Base-by-base conservation (phyloP, 2,888 invertebrate species). In the Tigriopus californicus region DNA sequence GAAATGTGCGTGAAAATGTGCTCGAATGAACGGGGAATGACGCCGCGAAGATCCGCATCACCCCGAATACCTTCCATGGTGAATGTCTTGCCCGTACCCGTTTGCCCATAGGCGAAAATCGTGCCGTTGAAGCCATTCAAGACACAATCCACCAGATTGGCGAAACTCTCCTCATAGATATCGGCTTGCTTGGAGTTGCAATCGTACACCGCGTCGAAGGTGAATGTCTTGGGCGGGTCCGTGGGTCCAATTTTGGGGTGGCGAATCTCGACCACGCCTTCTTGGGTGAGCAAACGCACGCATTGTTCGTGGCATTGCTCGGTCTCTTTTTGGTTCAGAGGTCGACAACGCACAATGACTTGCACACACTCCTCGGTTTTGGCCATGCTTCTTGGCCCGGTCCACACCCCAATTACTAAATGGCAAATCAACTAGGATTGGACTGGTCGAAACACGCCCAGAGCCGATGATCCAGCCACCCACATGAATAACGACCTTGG, bases 71-170 rank as follows among this genome's bases (percentile, higher is more conserved):
- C 80, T 71, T 80, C 79, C 80, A 81, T 81, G 10, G 80, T 80
- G 66, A 73, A 79, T 8, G 80, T 81, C 69, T 81, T 80, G 57
- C 95, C 97, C 1, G 97, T 95, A 62, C 97, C 97, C 0, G 98
- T 98, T 75, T 98, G 98, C 0, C 97, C 98, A 72, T 98, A 98
- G 1, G 97, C 98, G 76, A 98, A 97, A 65, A 98, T 94, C 66
- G 97, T 98, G 13, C 97, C 95, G 74, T 98, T 98, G 74, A 95
- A 99, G 1, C 98, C 98, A 69, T 89, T 85, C 62, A 98, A 77
- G 5, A 97, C 97, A 1, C 91, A 91, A 63, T 91, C 83, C 22
- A 99, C 91, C 66, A 99, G 73, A 0, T 92, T 91, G 53, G 90
- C 80, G 60, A 97, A 92, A 64, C 91, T 89, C 72, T 97, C 94